Evolutionary conservation across 1,140 invertebrate species (phyloP), one percentile per base, ranked within the genome.

Genomic region (Telenomus remus): DNA sequence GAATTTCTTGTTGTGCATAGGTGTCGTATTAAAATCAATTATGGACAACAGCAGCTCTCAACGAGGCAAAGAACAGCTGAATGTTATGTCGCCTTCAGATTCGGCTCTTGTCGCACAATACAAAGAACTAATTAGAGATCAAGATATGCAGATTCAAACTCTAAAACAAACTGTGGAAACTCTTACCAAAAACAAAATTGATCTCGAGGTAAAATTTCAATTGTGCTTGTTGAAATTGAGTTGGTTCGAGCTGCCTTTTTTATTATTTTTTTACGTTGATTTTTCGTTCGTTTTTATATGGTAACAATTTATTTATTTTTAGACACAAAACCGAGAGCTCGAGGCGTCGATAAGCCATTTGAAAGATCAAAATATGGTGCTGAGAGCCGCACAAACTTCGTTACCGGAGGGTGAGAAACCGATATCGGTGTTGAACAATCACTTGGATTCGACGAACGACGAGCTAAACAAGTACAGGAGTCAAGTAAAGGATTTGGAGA

Each of bases 101-200:
- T 92, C 91, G 37, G 90, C 89, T 11, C 80, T 94, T 48, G 87
- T 95, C 7, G 81, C 91, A 12, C 92, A 95, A 80, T 98, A 97
- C 86, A 98, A 98, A 89, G 93, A 94, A 66, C 87, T 98, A 15
- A 98, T 97, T 64, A 91, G 95, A 50, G 93, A 96, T 81, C 96
- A 97, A 88, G 95, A 96, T 85, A 89, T 89, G 11, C 89, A 94
- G 79, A 89, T 96, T 63, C 91, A 93, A 81, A 90, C 91, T 16
- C 81, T 93, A 39, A 89, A 90, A 87, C 82, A 90, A 72, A 85
- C 89, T 71, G 80, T 89, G 55, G 88, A 91, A 74, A 87, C 82
- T 74, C 85, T 90, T 80, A 85, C 76, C 85, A 82, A 86, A 85
- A 74, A 90, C 89, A 84, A 92, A 89, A 71, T 83, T 75, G 84